Evolutionary conservation across 2,888 invertebrate genomes (phyloP), one percentile per base, ranked within the genome.

Genomic region (Yponomeuta cagnagella): DNA sequence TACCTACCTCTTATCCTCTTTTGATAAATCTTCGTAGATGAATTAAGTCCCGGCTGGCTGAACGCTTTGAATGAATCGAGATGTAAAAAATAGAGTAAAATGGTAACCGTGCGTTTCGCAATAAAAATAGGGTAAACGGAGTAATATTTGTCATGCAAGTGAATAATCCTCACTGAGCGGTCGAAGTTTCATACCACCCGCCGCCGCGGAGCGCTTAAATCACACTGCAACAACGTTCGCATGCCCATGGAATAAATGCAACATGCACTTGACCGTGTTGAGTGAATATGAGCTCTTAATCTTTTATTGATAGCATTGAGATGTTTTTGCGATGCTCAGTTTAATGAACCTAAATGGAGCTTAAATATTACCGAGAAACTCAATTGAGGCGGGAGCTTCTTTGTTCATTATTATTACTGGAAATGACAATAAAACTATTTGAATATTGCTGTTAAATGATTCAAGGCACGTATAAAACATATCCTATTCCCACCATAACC

Each of bases 401-500:
- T 65, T 65, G 52, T 58, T 15, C 52, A 58, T 12, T 58, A 58
- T 58, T 58, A 52, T 52, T 52, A 52, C 12, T 12, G 52, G 0
- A 58, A 12, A 58, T 58, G 52, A 58, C 52, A 58, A 58, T 58
- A 58, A 58, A 15, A 58, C 52, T 15, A 58, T 58, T 58, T 58
- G 52, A 58, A 58, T 64, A 64, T 64, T 10, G 30, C 30, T 10
- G 33, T 33, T 67, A 3, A 66, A 66, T 0, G 12, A 67, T 37
- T 43, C 67, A 8, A 66, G 10, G 15, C 67, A 67, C 67, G 37
- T 67, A 33, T 15, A 8, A 15, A 67, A 48, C 68, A 69, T 69
- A 69, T 69, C 68, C 68, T 48, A 69, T 87, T 85, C 85, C 76
- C 78, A 80, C 82, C 84, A 82, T 87, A 84, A 81, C 79, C 77